phyloP scores from a whole-genome alignment of 2,888 invertebrate genomes.

The Lasioglossum figueresi region DNA sequence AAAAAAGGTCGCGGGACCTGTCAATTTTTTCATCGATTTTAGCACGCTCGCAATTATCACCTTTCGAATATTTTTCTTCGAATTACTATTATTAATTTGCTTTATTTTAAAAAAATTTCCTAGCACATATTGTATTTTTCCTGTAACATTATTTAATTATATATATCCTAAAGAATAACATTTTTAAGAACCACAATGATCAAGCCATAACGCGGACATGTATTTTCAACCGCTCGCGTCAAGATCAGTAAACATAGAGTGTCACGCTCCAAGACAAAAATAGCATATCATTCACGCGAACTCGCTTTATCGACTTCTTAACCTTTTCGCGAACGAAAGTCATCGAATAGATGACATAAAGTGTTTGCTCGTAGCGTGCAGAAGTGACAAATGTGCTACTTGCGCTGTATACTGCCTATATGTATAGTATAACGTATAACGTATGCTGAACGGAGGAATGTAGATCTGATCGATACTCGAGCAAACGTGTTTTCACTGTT shows the following conservation, averaged over 20 bases:
- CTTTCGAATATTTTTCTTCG: too few species aligned
- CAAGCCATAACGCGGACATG: neutral
- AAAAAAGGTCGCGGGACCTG: too few species aligned
- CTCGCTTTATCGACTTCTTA: neutral
- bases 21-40: neutral
- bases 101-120: neutral
- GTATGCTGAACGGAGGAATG: neutral
- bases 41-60: too few species aligned
- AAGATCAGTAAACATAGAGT: neutral
- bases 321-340: neutral
- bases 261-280: neutral
- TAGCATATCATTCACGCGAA: slow-evolving; percentile 8
- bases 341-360: slow-evolving; percentile 2
- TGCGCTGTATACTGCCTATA: too few species aligned
- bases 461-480: neutral
- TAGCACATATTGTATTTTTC: neutral
- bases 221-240: neutral
- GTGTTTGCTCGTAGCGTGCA: neutral
- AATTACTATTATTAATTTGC: too few species aligned
- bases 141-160: neutral
- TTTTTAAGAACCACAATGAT: neutral
- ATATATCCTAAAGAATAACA: too few species aligned
- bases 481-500: too few species aligned
- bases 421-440: too few species aligned
- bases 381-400: neutral